These are phyloP conservation scores for Clarias magur DNA, from an alignment of 2,113 vertebrate genomes.

Conservation along the genomic window DNA sequence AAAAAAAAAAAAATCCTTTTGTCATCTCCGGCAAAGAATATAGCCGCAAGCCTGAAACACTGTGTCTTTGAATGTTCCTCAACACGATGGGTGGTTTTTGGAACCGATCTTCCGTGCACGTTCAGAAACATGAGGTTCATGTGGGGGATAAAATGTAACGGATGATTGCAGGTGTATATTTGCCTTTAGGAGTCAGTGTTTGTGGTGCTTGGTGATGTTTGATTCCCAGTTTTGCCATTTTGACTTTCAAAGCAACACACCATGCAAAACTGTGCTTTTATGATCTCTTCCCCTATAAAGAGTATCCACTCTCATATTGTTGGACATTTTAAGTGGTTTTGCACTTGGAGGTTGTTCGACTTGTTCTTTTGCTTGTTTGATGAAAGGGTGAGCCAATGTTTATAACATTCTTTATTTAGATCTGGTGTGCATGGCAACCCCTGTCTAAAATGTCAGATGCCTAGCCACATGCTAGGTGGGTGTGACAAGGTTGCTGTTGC, in stretches of 20 bases:
- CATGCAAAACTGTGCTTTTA: neutral
- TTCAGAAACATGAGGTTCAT: constrained; percentile 1
- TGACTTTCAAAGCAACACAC: neutral
- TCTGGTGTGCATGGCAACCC: constrained; percentile 37
- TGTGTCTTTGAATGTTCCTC: neutral
- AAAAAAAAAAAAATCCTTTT: neutral
- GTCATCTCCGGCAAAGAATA: neutral
- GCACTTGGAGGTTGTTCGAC: constrained; percentile 5
- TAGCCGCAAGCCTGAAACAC: neutral
- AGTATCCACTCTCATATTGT: neutral
- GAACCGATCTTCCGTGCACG: neutral
- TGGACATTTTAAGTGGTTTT: constrained; percentile 10
- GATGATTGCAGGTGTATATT: neutral
- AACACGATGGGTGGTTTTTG: neutral
- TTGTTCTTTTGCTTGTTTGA: constrained; percentile 23
- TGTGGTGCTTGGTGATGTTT: neutral
- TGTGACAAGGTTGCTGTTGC: constrained; percentile 58
- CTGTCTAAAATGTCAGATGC: constrained; percentile 40
- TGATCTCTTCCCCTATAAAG: constrained; percentile 1
- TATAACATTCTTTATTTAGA: constrained; percentile 21
- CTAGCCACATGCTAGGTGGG: constrained; percentile 44
- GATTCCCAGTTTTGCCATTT: neutral
- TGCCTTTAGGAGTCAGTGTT: neutral
- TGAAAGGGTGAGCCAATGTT: constrained; percentile 20
- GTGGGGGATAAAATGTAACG: neutral